Evolutionary conservation across 2,113 vertebrate genomes (phyloP).

Genomic region (Platysternon megacephalum): DNA sequence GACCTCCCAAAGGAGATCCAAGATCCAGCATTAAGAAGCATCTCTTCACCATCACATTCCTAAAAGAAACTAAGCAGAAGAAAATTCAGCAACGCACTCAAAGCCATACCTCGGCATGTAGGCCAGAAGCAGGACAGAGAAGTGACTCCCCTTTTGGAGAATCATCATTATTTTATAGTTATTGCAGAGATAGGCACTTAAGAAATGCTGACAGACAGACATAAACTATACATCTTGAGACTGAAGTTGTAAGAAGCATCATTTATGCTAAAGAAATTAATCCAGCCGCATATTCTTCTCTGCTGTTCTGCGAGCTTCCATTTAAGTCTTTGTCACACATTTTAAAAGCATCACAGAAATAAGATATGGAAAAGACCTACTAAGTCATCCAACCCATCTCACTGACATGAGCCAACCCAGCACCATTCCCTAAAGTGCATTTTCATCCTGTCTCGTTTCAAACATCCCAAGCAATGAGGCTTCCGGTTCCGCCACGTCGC

Average conservation of each 20-base stretch:
- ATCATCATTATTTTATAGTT: slow-evolving; percentile 15
- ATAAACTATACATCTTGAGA: not conserved
- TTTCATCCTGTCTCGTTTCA: not conserved
- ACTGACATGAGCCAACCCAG: not conserved
- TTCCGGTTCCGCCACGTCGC: not conserved
- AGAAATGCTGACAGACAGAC: not conserved
- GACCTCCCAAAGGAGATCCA: accelerated
- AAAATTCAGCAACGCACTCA: not conserved
- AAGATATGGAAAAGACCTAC: not conserved
- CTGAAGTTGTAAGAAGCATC: not conserved
- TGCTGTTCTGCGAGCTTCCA: not conserved
- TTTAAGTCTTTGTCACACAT: not conserved
- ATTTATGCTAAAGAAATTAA: not conserved
- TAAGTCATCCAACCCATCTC: not conserved
- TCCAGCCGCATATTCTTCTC: not conserved
- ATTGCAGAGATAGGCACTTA: not conserved
- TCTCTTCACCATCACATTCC: not conserved
- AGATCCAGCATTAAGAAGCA: not conserved
- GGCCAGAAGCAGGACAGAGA: not conserved
- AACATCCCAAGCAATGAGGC: not conserved
- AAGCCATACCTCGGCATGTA: not conserved
- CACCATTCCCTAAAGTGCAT: accelerated
- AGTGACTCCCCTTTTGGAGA: not conserved
- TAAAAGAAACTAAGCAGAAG: not conserved
- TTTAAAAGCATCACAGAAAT: not conserved